phyloP scores from a whole-genome alignment of 2,888 invertebrate species.

The Ophion ventricosus region DNA sequence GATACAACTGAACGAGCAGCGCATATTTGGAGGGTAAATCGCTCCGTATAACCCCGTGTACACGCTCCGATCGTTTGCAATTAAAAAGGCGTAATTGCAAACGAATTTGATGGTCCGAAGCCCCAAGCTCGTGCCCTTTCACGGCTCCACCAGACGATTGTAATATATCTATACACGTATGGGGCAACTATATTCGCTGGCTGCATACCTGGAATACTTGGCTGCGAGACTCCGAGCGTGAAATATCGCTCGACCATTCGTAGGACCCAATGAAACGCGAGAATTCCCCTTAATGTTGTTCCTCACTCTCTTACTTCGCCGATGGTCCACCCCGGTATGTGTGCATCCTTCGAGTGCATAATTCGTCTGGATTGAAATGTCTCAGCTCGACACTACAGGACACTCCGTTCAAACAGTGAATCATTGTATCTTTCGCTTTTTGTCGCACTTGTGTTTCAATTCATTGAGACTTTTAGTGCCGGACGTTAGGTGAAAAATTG shows the following conservation, averaged over 20 bases:
- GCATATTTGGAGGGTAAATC: conserved; percentile 41
- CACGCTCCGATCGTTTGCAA: conserved; percentile 11
- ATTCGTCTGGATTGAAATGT: conserved; percentile 58
- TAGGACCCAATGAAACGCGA: conserved; percentile 57
- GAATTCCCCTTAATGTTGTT: conserved; percentile 54
- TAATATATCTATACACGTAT: neutral
- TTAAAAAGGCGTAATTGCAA: conserved; percentile 16
- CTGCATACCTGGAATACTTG: conserved; percentile 44
- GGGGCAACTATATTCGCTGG: conserved; percentile 23
- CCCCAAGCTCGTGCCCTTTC: neutral
- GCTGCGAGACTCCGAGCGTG: conserved; percentile 46
- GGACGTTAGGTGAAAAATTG: too few species aligned
- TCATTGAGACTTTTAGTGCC: too few species aligned
- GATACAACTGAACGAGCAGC: conserved; percentile 53
- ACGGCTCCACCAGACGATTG: neutral
- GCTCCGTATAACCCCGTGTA: conserved; percentile 30
- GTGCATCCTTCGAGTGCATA: conserved; percentile 43
- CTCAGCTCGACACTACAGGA: conserved; percentile 3
- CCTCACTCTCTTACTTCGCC: conserved; percentile 2
- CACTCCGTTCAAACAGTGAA: neutral
- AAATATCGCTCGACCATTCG: conserved; percentile 63
- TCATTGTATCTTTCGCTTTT: neutral
- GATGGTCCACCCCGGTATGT: neutral
- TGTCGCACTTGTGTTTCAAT: neutral
- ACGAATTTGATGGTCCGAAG: neutral